phyloP scores from a whole-genome alignment of 1,140 invertebrate genomes.

The Diabrotica virgifera region DNA sequence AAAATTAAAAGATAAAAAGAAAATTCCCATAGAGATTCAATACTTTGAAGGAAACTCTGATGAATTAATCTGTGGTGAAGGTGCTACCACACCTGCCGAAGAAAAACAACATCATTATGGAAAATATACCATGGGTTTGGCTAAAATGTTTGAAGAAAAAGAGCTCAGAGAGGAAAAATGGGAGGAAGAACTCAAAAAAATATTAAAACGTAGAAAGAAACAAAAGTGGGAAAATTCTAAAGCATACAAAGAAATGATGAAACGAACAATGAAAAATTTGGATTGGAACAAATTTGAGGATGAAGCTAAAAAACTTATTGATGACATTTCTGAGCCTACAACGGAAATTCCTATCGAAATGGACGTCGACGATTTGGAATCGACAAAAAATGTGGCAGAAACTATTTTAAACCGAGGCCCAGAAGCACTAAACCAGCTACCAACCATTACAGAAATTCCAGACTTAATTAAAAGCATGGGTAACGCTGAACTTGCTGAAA shows the following conservation, averaged over 20 bases:
- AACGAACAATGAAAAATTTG: conserved; percentile 58
- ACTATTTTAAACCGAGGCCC: conserved; percentile 52
- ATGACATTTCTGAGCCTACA: conserved; percentile 46
- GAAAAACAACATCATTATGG: conserved; percentile 58
- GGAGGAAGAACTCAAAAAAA: conserved; percentile 45
- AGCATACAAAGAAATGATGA: conserved; percentile 59
- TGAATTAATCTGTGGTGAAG: conserved; percentile 59
- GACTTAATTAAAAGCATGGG: conserved; percentile 61
- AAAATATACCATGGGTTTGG: conserved; percentile 58
- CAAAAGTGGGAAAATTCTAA: conserved; percentile 48
- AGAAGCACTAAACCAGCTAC: conserved; percentile 54
- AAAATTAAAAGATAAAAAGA: conserved; percentile 68
- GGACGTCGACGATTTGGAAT: conserved; percentile 53
- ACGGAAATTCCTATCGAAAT: conserved; percentile 48
- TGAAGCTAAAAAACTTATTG: conserved; percentile 53
- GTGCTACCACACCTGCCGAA: conserved; percentile 57
- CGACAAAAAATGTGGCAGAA: conserved; percentile 57
- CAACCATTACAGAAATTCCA: conserved; percentile 61
- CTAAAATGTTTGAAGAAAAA: conserved; percentile 76
- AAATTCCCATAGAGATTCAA: conserved; percentile 67
- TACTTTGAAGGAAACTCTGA: conserved; percentile 56
- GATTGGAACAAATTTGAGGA: conserved; percentile 62
- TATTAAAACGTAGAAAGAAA: conserved; percentile 44
- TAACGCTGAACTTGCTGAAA: conserved; percentile 56
- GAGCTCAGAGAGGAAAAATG: conserved; percentile 63